These are phyloP conservation scores for Rhombomys opimus DNA, from an alignment of 2,113 vertebrate genomes.

Conservation along the genomic window DNA sequence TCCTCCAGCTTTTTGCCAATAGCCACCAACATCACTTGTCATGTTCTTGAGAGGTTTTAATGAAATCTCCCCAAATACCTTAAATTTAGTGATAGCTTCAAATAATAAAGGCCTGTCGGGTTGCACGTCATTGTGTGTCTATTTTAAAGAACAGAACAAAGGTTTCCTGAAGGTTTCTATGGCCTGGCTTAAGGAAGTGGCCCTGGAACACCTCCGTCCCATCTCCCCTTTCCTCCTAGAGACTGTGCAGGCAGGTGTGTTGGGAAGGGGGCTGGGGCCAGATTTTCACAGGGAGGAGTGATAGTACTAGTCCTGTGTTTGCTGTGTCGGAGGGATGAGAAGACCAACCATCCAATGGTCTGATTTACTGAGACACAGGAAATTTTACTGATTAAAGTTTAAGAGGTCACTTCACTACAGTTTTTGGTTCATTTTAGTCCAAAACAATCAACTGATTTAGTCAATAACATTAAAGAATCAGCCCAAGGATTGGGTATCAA, in stretches of 20 bases:
- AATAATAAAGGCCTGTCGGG: background rate
- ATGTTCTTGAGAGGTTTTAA: slow-evolving; percentile 20
- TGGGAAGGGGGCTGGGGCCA: background rate
- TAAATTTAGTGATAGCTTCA: background rate
- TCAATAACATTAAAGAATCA: background rate
- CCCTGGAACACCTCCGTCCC: background rate
- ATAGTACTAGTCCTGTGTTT: background rate
- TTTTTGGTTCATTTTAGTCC: background rate
- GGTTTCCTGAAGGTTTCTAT: background rate
- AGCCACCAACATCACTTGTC: background rate
- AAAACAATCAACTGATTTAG: slow-evolving; percentile 3
- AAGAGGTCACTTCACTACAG: background rate
- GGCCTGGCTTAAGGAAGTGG: background rate
- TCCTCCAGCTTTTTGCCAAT: background rate
- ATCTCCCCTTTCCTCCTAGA: background rate
- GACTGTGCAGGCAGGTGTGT: background rate
- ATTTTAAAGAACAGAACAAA: background rate
- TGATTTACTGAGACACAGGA: background rate
- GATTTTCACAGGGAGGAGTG: background rate
- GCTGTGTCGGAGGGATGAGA: background rate
- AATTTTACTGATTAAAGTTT: background rate
- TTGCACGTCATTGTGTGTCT: background rate
- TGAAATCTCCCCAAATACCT: slow-evolving; percentile 16
- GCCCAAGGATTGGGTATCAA: background rate
- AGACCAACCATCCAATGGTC: background rate